These are phyloP conservation scores for Alethe castanea DNA, from an alignment of 2,113 vertebrate species.

Conservation along the genomic window DNA sequence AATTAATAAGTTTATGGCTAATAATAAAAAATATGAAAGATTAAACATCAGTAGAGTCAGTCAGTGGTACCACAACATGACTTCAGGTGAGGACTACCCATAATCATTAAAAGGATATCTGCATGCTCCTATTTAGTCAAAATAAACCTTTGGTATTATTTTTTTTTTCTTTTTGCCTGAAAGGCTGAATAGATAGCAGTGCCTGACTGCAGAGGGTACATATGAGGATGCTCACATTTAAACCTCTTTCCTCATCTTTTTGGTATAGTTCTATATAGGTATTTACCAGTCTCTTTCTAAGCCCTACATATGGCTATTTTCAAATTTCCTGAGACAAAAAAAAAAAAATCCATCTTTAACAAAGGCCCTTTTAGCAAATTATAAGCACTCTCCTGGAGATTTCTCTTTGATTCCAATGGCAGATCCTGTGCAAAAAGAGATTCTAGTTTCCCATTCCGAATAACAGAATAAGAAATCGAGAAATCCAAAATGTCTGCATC, in stretches of 20 bases:
- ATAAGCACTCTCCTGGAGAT: not conserved
- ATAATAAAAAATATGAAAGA: slow-evolving; percentile 22
- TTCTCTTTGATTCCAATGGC: not conserved
- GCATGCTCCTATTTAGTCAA: not conserved
- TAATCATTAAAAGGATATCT: not conserved
- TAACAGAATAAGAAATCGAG: not conserved
- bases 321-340: not conserved
- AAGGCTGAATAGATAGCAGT: not conserved
- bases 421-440: not conserved
- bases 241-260: not conserved
- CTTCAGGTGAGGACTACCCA: not conserved
- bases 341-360: not conserved
- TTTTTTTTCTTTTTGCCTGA: not conserved
- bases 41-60: slow-evolving; percentile 2
- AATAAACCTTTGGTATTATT: not conserved
- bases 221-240: not conserved
- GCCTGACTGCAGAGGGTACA: not conserved
- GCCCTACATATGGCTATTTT: not conserved
- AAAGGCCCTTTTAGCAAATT: not conserved
- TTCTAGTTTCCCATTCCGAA: not conserved
- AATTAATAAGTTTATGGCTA: slow-evolving; percentile 43
- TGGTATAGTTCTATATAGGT: not conserved
- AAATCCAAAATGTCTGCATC: not conserved
- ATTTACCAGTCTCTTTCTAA: not conserved
- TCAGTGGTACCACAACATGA: not conserved